Conservation (phyloP, 2,888 invertebrate species). For the Megaustenia siamemsis region DNA sequence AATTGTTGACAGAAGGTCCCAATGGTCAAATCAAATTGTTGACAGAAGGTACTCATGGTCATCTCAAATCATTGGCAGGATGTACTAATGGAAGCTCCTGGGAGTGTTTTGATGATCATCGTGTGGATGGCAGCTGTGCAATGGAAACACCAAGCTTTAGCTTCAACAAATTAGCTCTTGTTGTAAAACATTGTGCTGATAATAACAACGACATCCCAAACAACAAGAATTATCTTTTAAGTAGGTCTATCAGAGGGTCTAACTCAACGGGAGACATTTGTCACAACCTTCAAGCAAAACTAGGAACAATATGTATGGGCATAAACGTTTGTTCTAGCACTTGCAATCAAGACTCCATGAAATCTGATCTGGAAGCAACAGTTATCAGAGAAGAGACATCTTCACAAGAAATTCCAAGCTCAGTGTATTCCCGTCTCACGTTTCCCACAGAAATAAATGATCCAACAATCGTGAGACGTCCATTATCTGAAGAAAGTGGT, state of each 20-base stretch:
- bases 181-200: neutral
- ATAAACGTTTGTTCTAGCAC: neutral
- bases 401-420: no score
- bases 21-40: no score
- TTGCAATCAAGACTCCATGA: neutral
- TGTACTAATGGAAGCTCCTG: no score
- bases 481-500: no score
- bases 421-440: no score
- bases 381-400: neutral
- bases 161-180: neutral
- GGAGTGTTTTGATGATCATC: neutral
- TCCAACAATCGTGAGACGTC: no score
- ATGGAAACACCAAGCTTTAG: neutral
- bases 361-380: neutral
- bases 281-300: neutral
- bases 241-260: neutral
- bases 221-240: neutral
- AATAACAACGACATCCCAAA: neutral
- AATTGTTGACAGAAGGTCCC: neutral
- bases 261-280: neutral
- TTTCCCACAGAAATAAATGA: no score
- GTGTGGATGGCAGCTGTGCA: neutral
- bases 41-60: no score
- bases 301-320: neutral
- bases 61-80: no score